Evolutionary conservation across 2,888 invertebrate genomes (phyloP).

Genomic region (Lepidocyrtinus sp.): DNA sequence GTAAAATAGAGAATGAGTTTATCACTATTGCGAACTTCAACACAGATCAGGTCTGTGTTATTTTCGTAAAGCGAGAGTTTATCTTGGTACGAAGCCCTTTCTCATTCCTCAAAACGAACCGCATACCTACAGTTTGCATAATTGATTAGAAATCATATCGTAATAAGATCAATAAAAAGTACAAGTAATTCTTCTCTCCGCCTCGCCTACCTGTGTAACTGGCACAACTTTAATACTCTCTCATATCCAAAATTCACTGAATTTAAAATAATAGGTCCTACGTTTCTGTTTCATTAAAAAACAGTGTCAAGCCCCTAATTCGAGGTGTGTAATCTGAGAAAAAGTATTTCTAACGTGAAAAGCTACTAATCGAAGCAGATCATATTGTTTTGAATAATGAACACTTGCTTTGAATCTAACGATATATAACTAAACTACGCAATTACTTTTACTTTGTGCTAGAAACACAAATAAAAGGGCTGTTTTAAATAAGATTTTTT

Average conservation of each 20-base stretch:
- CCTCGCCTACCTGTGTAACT: too few relatives aligned
- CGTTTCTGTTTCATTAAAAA: background rate
- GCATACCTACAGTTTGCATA: background rate
- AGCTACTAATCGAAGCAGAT: background rate
- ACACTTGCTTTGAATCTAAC: too few relatives aligned
- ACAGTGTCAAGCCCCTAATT: background rate
- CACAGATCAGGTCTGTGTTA: too few relatives aligned
- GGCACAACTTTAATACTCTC: background rate
- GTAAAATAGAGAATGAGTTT: too few relatives aligned
- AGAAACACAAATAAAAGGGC: slow-evolving; percentile 47
- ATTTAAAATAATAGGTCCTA: too few relatives aligned
- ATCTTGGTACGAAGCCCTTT: too few relatives aligned
- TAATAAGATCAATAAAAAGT: background rate
- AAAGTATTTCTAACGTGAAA: background rate
- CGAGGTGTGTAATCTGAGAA: background rate
- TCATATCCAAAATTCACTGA: background rate
- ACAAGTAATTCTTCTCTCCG: background rate
- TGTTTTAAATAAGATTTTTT: too few relatives aligned
- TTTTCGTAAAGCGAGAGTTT: too few relatives aligned
- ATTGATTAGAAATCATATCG: background rate
- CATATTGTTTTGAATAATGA: too few relatives aligned
- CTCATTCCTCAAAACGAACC: too few relatives aligned
- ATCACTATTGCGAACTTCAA: too few relatives aligned
- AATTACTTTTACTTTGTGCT: slow-evolving; percentile 60
- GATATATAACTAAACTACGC: slow-evolving; percentile 14